A percentile compares a stretch with the other conserved stretches of the same genome.
These are phyloP conservation scores for Junonia oenone DNA, from an alignment of 2,888 invertebrate species.

Conservation along the genomic window DNA sequence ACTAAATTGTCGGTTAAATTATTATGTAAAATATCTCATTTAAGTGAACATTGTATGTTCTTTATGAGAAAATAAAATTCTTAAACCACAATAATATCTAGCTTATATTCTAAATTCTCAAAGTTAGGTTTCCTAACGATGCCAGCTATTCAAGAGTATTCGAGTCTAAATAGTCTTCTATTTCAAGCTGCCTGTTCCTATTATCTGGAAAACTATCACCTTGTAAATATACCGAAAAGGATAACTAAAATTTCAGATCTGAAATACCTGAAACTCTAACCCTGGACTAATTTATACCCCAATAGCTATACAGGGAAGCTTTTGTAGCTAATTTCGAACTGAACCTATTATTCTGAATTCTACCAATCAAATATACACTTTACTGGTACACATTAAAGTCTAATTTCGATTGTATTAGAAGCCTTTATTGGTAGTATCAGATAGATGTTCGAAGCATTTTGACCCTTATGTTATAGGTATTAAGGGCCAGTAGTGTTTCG, in stretches of 20 bases:
- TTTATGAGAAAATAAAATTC: too few species aligned
- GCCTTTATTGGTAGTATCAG: constrained; percentile 1
- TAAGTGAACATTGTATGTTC: too few species aligned
- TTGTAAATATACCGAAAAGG: background rate
- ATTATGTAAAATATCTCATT: too few species aligned
- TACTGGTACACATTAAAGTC: background rate
- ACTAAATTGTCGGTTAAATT: too few species aligned
- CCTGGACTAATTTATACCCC: constrained; percentile 16
- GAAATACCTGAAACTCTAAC: constrained; percentile 8
- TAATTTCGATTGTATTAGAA: background rate
- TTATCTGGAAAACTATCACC: background rate
- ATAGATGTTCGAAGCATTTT: constrained; percentile 1
- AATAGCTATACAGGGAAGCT: constrained; percentile 11
- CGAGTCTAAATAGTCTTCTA: background rate
- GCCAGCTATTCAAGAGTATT: background rate
- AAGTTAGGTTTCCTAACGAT: background rate
- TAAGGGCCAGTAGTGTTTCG: background rate
- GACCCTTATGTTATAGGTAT: background rate
- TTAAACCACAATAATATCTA: too few species aligned
- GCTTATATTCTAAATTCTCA: too few species aligned
- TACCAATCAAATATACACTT: background rate
- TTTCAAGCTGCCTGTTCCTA: background rate
- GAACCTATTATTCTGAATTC: background rate
- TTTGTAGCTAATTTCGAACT: constrained; percentile 16
- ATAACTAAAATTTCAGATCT: background rate